These are phyloP conservation scores for Penelope pileata DNA, from an alignment of 2,113 vertebrate genomes.

Conservation along the genomic window DNA sequence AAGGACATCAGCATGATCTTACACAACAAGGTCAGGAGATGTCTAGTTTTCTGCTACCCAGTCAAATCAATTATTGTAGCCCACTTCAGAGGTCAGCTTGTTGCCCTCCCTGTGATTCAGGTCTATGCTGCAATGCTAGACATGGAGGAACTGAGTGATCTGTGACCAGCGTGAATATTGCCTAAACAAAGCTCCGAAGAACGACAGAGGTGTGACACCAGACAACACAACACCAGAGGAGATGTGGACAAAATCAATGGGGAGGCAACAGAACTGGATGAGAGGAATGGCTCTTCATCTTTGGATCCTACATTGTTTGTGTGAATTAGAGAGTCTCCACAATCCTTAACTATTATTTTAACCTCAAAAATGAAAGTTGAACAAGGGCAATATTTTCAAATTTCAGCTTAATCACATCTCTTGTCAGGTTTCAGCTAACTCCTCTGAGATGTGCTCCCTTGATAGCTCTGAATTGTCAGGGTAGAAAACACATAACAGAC, in stretches of 20 bases:
- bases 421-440: background rate
- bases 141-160: accelerated
- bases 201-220: background rate
- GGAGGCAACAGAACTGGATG: background rate
- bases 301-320: background rate
- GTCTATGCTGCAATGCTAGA: background rate
- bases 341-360: background rate
- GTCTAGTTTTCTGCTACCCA: background rate
- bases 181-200: background rate
- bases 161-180: accelerated
- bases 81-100: background rate
- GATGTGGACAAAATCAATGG: background rate
- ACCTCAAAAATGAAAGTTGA: background rate
- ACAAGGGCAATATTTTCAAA: background rate
- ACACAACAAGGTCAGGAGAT: background rate
- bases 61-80: constrained; percentile 11
- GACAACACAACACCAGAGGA: background rate
- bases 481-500: background rate
- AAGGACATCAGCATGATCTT: background rate
- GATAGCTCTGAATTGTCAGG: background rate
- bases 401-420: background rate
- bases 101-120: background rate
- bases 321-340: background rate
- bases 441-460: background rate
- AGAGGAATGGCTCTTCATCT: background rate